Conservation (phyloP, 2,113 vertebrate species). For the Amia ocellicauda region DNA sequence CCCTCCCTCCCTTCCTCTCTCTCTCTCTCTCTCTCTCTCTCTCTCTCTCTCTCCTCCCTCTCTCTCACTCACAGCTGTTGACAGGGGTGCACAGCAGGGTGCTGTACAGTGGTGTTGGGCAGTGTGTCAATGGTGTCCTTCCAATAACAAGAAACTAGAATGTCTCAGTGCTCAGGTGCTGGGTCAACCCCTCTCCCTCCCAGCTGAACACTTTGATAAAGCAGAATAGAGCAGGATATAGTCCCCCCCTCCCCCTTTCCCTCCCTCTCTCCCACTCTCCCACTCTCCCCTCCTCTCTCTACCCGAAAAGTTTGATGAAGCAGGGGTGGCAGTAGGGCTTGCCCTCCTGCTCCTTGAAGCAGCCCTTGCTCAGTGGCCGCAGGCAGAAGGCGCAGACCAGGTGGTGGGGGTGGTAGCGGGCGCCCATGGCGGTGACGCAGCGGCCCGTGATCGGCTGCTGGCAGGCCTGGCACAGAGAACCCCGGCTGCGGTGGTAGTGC, state of each 20-base stretch:
- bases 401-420: conserved; percentile 88
- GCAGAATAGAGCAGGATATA: neutral
- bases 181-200: too few relatives aligned
- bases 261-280: neutral
- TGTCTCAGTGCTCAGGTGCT: too few relatives aligned
- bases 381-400: conserved; percentile 88
- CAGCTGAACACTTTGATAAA: neutral
- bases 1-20: neutral
- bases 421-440: conserved; percentile 86
- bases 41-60: neutral
- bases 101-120: too few relatives aligned
- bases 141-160: too few relatives aligned
- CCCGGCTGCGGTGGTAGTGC: conserved; percentile 84
- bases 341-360: conserved; percentile 87
- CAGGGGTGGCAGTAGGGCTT: conserved; percentile 92
- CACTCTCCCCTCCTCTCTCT: neutral
- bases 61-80: neutral
- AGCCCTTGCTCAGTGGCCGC: conserved; percentile 85
- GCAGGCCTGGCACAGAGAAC: conserved; percentile 83
- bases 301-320: conserved; percentile 82
- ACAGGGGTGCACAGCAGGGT: neutral
- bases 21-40: neutral
- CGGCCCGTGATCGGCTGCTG: conserved; percentile 86
- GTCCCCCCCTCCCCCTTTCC: neutral
- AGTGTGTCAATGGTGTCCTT: too few relatives aligned